phyloP scores from a whole-genome alignment of 23 tunicate species.

The Phallusia fumigata region DNA sequence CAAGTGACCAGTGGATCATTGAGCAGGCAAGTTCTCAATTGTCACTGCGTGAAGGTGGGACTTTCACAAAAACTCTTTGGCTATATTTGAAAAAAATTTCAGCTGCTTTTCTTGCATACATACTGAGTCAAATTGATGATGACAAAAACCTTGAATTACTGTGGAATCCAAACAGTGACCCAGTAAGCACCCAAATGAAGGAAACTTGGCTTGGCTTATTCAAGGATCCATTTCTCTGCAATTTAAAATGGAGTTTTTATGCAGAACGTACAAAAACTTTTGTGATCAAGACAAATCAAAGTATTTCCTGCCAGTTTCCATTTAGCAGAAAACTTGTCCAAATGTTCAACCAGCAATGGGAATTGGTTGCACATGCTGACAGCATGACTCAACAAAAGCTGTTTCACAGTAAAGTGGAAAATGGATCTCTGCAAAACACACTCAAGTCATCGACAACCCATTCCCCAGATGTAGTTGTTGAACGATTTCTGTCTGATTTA shows the following conservation, averaged over 20 bases:
- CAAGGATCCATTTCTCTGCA: not conserved
- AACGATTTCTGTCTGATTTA: no score
- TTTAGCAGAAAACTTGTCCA: slow-evolving; percentile 30
- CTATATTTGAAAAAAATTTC: slow-evolving; percentile 28
- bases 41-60: slow-evolving; percentile 56
- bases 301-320: slow-evolving; percentile 34
- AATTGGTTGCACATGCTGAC: not conserved
- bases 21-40: slow-evolving; percentile 40
- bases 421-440: slow-evolving; percentile 3
- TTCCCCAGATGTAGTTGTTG: no score
- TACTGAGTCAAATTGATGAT: slow-evolving; percentile 43
- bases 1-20: no score
- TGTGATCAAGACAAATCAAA: no score
- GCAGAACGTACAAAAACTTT: no score
- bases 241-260: no score
- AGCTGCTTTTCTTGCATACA: slow-evolving; percentile 27
- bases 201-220: slow-evolving; percentile 15
- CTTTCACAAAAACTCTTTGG: slow-evolving; percentile 64
- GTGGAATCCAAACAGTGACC: not conserved
- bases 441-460: no score
- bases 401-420: not conserved
- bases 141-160: slow-evolving; percentile 52
- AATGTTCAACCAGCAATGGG: slow-evolving; percentile 20
- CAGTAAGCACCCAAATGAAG: not conserved
- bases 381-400: not conserved